phyloP scores from a whole-genome alignment of 2,888 invertebrate species.

The Pachycephus smyrnensis region DNA sequence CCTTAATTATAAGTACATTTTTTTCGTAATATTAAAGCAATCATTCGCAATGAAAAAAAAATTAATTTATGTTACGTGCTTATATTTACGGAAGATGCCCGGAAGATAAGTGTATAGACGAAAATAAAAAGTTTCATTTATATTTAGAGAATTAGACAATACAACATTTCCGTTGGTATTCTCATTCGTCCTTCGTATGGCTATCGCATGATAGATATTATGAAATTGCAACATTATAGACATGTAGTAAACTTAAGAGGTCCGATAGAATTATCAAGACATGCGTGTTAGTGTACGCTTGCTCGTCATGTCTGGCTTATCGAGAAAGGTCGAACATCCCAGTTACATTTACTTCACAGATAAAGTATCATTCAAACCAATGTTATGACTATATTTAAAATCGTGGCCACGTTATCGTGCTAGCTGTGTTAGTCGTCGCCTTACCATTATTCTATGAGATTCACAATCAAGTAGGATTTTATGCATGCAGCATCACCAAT shows the following conservation, averaged over 20 bases:
- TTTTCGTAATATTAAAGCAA: background rate
- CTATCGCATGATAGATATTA: constrained; percentile 39
- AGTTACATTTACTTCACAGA: constrained; percentile 58
- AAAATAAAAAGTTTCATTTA: background rate
- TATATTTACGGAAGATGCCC: background rate
- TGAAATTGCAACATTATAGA: constrained; percentile 49
- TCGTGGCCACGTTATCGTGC: constrained; percentile 32
- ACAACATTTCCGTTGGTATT: background rate
- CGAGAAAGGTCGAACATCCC: constrained; percentile 63
- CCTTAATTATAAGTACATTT: background rate
- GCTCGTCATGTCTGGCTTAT: constrained; percentile 53
- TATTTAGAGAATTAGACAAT: background rate
- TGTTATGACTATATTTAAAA: constrained; percentile 60
- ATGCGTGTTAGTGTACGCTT: constrained; percentile 36
- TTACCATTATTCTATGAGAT: background rate
- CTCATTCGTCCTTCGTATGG: constrained; percentile 31
- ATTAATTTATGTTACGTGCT: too few species aligned
- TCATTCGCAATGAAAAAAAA: background rate
- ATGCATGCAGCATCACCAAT: background rate
- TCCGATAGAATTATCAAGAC: constrained; percentile 40
- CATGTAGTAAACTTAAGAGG: constrained; percentile 45
- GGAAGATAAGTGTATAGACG: background rate
- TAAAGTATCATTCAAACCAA: constrained; percentile 59
- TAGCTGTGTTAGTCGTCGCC: background rate
- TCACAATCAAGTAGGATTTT: background rate